Base-by-base conservation (phyloP, 2,113 vertebrate species). In the Dasypus novemcinctus region DNA sequence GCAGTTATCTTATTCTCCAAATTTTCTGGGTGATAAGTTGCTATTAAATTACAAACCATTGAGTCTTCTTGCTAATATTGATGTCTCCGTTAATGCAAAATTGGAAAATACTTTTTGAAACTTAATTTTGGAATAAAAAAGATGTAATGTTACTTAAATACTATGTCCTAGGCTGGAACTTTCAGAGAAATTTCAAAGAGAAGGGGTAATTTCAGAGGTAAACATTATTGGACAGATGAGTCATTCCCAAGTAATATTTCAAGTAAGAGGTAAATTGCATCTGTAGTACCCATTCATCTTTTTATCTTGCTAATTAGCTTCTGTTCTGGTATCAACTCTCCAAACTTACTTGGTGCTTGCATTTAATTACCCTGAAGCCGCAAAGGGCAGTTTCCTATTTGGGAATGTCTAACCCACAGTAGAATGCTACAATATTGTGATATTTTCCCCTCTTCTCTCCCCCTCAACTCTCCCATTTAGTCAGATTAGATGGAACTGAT, bases 31-130 rank as follows among this genome's bases (percentile, higher is more conserved):
- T 74, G 10, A 83, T 27, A 13, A 90, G 69, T 90, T 17, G n/a
- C n/a, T 63, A 17, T 25, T 79, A 21, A 84, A 27, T 61, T 69
- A 89, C 2, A 1, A 75, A 23, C 8, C 63, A 93, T 84, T 71
- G 41, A 43, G 87, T 97, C 8, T 52, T 96, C 63, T 72, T 54
- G 68, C 23, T 49, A 72, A 63, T 41, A 52, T 46, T 49, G 91
- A 84, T 6, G 36, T 79, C 57, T 91, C 75, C 64, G 9, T 69
- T 81, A 76, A 66, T 87, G 80, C 41, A 88, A 93, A 76, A 90
- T 4, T 31, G 7, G 17, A 66, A 46, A 92, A 27, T 75, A 4
- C 13, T 59, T 46, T 75, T 52, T 43, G 8, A 74, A 74, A 5
- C 15, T 86, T 38, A 81, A 38, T 7, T 88, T 85, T 80, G 29